Conservation (phyloP, 2,888 invertebrate species). For the Tanytarsus gracilentus region DNA sequence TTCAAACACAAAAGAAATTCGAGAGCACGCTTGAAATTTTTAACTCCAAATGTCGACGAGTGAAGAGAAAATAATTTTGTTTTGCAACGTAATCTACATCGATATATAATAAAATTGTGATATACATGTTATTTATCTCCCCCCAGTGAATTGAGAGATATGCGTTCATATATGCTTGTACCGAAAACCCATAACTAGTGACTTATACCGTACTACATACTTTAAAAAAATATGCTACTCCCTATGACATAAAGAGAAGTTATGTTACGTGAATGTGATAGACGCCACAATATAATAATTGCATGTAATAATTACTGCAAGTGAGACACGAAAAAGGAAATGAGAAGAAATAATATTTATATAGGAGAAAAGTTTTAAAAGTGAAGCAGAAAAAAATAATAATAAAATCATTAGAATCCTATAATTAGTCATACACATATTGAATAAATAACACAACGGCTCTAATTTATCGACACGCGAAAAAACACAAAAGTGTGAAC, state of each 20-base stretch:
- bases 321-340: neutral
- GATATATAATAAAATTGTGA: neutral
- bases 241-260: slow-evolving; percentile 4
- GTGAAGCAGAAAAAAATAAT: neutral
- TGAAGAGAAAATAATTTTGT: neutral
- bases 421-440: neutral
- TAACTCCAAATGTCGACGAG: too few relatives aligned
- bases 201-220: slow-evolving; percentile 5
- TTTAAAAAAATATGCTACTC: slow-evolving; percentile 12
- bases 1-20: too few relatives aligned
- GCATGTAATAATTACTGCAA: neutral
- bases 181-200: too few relatives aligned
- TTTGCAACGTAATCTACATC: slow-evolving; percentile 11
- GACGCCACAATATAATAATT: slow-evolving; percentile 19
- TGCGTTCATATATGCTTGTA: neutral
- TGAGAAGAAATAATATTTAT: too few relatives aligned
- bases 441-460: slow-evolving; percentile 1
- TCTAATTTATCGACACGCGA: slow-evolving; percentile 1
- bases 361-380: neutral
- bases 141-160: too few relatives aligned
- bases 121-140: neutral
- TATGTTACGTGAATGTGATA: slow-evolving; percentile 24
- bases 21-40: too few relatives aligned
- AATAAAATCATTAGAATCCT: neutral
- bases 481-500: slow-evolving; percentile 2